Base-by-base conservation (phyloP, 2,113 vertebrate genomes). In the Trogon surrucura region DNA sequence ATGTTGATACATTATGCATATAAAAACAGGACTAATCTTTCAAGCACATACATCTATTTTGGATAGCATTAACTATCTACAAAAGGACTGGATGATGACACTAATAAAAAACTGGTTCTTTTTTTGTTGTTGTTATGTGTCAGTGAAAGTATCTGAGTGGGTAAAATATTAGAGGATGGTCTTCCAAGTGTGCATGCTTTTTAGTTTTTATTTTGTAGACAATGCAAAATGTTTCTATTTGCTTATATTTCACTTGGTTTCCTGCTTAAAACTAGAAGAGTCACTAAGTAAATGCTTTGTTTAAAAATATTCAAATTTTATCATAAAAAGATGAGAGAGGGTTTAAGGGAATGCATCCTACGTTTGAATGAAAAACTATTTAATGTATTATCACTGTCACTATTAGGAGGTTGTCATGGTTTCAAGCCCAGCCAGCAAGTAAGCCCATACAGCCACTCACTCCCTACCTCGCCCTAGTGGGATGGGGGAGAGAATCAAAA, bases 1-100 rank as follows among this genome's bases (percentile, higher is more conserved):
- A 85, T 94, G 74, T 90, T 56, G 71, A 96, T 93, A 92, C 67
- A 93, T 95, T 96, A 91, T 86, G 73, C 67, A 77, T 95, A 96
- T 88, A 92, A 90, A 96, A 95, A 51, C 79, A 95, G 79, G 85
- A 85, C 62, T 93, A 93, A 82, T 96, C 88, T 97, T 92, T 90
- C 53, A 88, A 70, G 81, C 29, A 85, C 83, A 92, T 50, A 2
- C 30, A 86, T 96, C 87, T 97, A 71, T 96, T 96, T 96, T 89
- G 88, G 93, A 92, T 88, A 88, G 66, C 79, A 79, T 36, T 67
- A 72, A 44, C 91, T 90, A 96, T 97, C 88, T 95, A 83, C 93
- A 97, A 96, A 98, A 87, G 95, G 79, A 66, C 85, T 94, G 66
- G 69, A 96, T 95, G 88, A 78, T 93, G 85, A 79, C 69, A 89